Evolutionary conservation across 2,797 vertebrate genomes (phyloP), one percentile per base, ranked within the genome.

Genomic region (Falco naumanni): DNA sequence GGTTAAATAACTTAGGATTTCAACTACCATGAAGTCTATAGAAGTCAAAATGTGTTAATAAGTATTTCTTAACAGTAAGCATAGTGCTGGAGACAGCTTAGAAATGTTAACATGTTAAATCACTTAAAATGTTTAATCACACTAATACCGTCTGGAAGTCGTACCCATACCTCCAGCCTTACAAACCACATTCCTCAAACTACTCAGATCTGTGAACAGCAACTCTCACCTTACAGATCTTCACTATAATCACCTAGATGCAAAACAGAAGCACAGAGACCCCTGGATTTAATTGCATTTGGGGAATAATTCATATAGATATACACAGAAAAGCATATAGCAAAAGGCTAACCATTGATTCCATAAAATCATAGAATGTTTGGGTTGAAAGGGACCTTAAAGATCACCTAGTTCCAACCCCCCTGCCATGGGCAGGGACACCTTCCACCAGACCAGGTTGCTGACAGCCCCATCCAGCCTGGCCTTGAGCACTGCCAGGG

Each of bases 391-490:
- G 20, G 7, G 16, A 43, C 19, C 2, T 37, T 29, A 21, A 37
- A 87, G 21, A 47, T 75, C 29, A 57, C 14, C 10, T 20, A 8
- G 5, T 51, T 51, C 15, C 10, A 51, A 26, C 18, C 10, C 9
- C 13, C 29, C 18, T 57, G 17, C 33, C 29, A 11, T 0, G 0
- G 33, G 5, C 28, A 74, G 31, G 31, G 26, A 10, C 5, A 61
- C 15, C 16, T 74, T 20, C 18, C 43, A 20, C 13, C 17, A 15
- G 1, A 28, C 21, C 28, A 56, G 16, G 29, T 33, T 2, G 1
- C 18, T 61, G 20, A 74, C 26, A 84, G 20, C 24, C 43, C 15
- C 15, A 26, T 24, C 33, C 25, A 68, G 1, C 11, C 41, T 0
- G 11, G 15, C 48, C 61, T 69, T 39, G 20, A 45, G 24, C 48